Evolutionary conservation across 2,888 invertebrate genomes (phyloP).

Genomic region (Leucania comma): DNA sequence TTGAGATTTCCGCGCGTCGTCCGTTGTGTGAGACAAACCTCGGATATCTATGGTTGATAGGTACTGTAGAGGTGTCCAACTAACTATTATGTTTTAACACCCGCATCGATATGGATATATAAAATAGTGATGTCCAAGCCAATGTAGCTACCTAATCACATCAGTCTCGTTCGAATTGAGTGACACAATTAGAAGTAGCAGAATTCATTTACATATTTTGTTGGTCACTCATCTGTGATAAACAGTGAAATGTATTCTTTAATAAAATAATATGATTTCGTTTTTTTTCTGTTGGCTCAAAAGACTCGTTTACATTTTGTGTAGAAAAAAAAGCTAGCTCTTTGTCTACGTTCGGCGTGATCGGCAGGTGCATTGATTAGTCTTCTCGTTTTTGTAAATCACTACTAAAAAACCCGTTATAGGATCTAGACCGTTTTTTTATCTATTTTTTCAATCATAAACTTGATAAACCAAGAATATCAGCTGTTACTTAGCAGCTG

Average conservation of each 20-base stretch:
- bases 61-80: not conserved
- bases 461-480: not conserved
- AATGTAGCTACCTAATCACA: constrained; percentile 41
- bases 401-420: constrained; percentile 3
- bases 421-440: not conserved
- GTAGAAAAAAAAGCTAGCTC: constrained; percentile 3
- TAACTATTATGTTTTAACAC: constrained; percentile 7
- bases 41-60: too few relatives aligned
- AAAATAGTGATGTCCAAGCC: constrained; percentile 36
- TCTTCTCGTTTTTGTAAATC: not conserved
- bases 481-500: not conserved
- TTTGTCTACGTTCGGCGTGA: constrained; percentile 7
- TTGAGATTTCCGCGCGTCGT: too few relatives aligned
- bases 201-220: constrained; percentile 61
- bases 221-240: constrained; percentile 47
- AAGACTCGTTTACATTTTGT: constrained; percentile 16
- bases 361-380: constrained; percentile 12
- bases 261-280: constrained; percentile 11
- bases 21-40: too few relatives aligned
- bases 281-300: constrained; percentile 3
- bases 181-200: constrained; percentile 59
- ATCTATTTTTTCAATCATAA: not conserved
- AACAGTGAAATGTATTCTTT: constrained; percentile 24
- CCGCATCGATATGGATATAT: constrained; percentile 45
- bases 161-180: constrained; percentile 44